Evolutionary conservation across 1,140 invertebrate genomes (phyloP), one percentile per base, ranked within the genome.

Genomic region (Vollenhovia emeryi): DNA sequence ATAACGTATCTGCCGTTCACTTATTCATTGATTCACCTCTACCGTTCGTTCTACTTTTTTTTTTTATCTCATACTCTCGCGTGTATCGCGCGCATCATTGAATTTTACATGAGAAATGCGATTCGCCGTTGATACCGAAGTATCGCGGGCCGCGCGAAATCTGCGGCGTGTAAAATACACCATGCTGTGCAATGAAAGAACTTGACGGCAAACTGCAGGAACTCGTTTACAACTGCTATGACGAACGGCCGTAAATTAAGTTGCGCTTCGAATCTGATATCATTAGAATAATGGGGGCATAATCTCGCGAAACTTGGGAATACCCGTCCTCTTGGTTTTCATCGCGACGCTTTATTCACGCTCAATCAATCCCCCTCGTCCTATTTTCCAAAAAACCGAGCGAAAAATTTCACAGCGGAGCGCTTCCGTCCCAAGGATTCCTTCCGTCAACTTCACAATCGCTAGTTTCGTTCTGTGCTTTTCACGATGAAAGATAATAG

Each of bases 221-320:
- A 82, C 66, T 82, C 66, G 45, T 82, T 82, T 82, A 82, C 36
- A 71, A 82, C 78, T 71, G 4, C 11, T 57, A 27, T 48, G 52
- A 50, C 64, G 48, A 27, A 27, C 75, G 59, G 59, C 45, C 66
- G 78, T 82, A 82, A 82, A 82, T 82, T 71, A 73, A 73, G 36
- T 82, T 82, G 78, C 78, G 66, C 73, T 82, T 82, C 50, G 73
- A 73, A 82, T 82, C 78, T 82, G 78, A 82, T 82, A 82, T 2
- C 66, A 66, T 43, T 24, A 13, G 36, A 69, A 57, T 69, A 80
- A 80, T 80, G 64, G 78, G 45, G 40, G 78, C 78, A 73, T 73
- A 82, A 82, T 82, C n/a, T n/a, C 78, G 68, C 78, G 36, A 82
- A 82, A 82, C 78, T 73, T 73, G 11, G 36, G 18, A 57, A 57